phyloP scores from a whole-genome alignment of 2,888 invertebrate genomes.

The Prosopocoilus inquinatus region DNA sequence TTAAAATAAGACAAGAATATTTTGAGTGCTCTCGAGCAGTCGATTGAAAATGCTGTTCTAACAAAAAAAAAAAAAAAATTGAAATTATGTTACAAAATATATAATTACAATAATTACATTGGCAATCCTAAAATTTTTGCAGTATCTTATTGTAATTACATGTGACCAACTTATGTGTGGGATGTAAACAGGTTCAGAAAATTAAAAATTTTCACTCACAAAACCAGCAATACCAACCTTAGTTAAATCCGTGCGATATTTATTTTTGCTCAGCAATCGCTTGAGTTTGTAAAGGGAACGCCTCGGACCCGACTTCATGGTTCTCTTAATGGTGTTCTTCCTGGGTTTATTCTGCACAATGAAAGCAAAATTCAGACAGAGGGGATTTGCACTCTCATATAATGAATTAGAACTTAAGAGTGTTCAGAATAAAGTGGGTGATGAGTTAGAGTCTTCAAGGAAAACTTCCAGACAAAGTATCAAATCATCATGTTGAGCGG shows the following conservation, averaged over 20 bases:
- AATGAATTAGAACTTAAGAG: neutral
- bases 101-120: no score
- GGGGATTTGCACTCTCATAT: neutral
- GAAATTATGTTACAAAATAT: no score
- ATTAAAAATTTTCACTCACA: conserved; percentile 3
- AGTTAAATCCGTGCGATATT: conserved; percentile 86
- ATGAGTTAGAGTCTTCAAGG: conserved; percentile 33
- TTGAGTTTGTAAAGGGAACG: conserved; percentile 83
- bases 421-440: conserved; percentile 32
- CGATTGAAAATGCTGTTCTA: no score
- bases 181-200: neutral
- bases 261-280: conserved; percentile 73
- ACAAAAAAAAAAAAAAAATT: no score
- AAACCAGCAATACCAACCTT: conserved; percentile 54
- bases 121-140: no score
- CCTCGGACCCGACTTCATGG: conserved; percentile 86
- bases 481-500: conserved; percentile 26
- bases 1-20: no score
- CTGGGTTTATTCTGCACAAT: conserved; percentile 68
- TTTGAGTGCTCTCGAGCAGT: no score
- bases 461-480: conserved; percentile 25
- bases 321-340: conserved; percentile 70
- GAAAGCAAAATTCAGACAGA: neutral
- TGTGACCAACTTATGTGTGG: no score
- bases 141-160: no score